Conservation (phyloP, 2,113 vertebrate species). For the Azemiops feae region DNA sequence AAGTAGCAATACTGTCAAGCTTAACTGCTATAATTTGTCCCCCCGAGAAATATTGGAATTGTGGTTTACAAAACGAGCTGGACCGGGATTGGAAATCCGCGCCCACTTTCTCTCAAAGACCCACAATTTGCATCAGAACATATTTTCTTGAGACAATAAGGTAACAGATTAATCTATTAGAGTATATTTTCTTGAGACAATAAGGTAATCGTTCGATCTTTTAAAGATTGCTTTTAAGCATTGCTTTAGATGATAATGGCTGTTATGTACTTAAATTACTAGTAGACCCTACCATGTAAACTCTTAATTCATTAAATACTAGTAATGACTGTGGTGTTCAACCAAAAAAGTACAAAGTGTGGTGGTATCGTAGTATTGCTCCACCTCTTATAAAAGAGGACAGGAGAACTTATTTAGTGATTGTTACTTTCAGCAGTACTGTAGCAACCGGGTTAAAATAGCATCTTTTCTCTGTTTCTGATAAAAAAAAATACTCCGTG, state of each 20-base stretch:
- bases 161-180: background rate
- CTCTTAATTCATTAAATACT: background rate
- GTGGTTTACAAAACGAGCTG: background rate
- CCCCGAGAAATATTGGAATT: background rate
- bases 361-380: background rate
- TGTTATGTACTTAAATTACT: background rate
- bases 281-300: background rate
- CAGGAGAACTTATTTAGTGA: background rate
- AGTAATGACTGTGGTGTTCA: background rate
- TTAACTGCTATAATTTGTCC: background rate
- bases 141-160: background rate
- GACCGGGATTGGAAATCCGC: background rate
- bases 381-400: background rate
- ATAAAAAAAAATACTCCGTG: background rate
- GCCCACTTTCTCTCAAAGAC: background rate
- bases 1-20: background rate
- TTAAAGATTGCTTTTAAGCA: background rate
- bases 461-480: background rate
- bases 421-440: background rate
- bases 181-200: background rate
- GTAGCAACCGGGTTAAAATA: background rate
- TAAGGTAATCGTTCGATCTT: background rate
- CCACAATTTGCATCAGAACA: background rate
- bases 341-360: background rate
- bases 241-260: background rate